Conservation (phyloP, 2,797 vertebrate species). For the Podarcis lilfordi region DNA sequence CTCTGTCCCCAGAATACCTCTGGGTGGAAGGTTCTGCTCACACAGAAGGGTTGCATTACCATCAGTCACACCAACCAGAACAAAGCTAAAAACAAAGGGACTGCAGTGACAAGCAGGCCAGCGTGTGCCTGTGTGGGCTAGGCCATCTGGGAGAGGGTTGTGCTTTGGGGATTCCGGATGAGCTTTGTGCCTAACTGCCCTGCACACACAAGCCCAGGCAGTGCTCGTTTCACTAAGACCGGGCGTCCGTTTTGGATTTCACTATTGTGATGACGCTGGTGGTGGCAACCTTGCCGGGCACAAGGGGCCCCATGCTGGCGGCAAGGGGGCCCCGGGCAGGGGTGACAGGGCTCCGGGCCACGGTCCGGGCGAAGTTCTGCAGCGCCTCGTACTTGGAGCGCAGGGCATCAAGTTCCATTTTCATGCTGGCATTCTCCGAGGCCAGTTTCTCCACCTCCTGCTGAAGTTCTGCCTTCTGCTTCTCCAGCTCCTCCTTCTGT, state of each 20-base stretch:
- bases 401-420: slow-evolving; percentile 96
- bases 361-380: slow-evolving; percentile 97
- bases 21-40: slow-evolving; percentile 61
- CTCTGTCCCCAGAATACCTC: slow-evolving; percentile 43
- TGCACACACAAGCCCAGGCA: slow-evolving; percentile 72
- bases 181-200: slow-evolving; percentile 78
- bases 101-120: slow-evolving; percentile 68
- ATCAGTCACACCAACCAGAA: slow-evolving; percentile 76
- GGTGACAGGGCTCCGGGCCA: slow-evolving; percentile 91
- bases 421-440: slow-evolving; percentile 96
- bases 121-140: slow-evolving; percentile 68
- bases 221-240: slow-evolving; percentile 87
- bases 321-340: slow-evolving; percentile 87
- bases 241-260: slow-evolving; percentile 96
- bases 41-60: slow-evolving; percentile 66
- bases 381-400: slow-evolving; percentile 98
- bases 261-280: slow-evolving; percentile 99
- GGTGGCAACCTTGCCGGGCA: slow-evolving; percentile 95
- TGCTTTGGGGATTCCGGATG: slow-evolving; percentile 79
- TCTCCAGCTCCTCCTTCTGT: slow-evolving; percentile 98
- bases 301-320: slow-evolving; percentile 89
- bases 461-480: slow-evolving; percentile 95
- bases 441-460: slow-evolving; percentile 98
- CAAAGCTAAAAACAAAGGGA: slow-evolving; percentile 75
- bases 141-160: slow-evolving; percentile 75